A percentile compares a stretch with the other conserved stretches of the same genome.
phyloP scores from a whole-genome alignment of 2,113 vertebrate genomes.

The Amphilophus citrinellus region DNA sequence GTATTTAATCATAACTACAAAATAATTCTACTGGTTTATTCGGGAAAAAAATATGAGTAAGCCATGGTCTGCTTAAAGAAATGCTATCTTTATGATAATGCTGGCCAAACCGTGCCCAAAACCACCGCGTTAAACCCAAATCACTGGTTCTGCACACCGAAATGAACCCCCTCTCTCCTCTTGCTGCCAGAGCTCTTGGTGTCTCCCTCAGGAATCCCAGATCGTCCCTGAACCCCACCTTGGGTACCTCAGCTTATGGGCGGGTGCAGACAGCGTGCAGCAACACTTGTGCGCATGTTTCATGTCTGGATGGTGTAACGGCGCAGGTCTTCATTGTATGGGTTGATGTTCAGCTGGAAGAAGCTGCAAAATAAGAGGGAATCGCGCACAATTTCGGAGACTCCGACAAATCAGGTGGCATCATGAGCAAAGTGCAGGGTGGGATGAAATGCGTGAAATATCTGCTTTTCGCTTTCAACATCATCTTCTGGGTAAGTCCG shows the following conservation, averaged over 20 bases:
- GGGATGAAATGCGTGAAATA: slow-evolving; percentile 94
- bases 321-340: slow-evolving; percentile 44
- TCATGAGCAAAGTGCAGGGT: slow-evolving; percentile 88
- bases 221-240: slow-evolving; percentile 4
- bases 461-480: slow-evolving; percentile 93
- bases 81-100: neutral
- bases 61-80: neutral
- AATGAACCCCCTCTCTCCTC: neutral
- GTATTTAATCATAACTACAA: neutral
- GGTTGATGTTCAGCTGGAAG: slow-evolving; percentile 35
- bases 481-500: slow-evolving; percentile 93
- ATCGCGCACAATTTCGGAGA: slow-evolving; percentile 7
- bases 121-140: neutral
- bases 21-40: neutral
- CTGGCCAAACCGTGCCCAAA: neutral
- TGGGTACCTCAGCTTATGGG: slow-evolving; percentile 39
- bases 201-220: neutral
- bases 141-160: neutral
- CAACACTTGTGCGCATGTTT: slow-evolving; percentile 50
- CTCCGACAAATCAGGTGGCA: slow-evolving; percentile 40
- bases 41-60: accelerated
- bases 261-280: slow-evolving; percentile 31
- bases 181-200: neutral
- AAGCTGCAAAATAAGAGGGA: neutral
- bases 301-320: slow-evolving; percentile 39